A percentile compares a stretch with the other conserved stretches of the same genome.
These are phyloP conservation scores for Copidosoma aretas DNA, from an alignment of 2,888 invertebrate genomes.

Conservation along the genomic window DNA sequence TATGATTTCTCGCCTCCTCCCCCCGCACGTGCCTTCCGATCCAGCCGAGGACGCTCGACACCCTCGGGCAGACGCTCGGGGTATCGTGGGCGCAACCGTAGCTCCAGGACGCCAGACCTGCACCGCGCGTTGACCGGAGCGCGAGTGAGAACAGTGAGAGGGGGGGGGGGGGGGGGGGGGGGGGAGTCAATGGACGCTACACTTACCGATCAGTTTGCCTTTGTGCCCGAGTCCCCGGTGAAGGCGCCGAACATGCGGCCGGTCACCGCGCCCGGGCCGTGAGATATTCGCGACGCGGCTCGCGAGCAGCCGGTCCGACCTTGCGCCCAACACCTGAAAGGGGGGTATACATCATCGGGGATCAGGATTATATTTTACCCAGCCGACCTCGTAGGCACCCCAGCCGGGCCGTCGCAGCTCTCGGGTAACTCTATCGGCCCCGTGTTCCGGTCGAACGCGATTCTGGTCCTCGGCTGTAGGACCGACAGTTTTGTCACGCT, in stretches of 20 bases:
- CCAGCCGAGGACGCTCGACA: constrained; percentile 48
- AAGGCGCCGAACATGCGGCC: constrained; percentile 49
- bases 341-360: neutral
- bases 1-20: neutral
- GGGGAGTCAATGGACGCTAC: no score
- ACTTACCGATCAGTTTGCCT: constrained; percentile 45
- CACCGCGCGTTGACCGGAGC: no score
- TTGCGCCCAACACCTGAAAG: constrained; percentile 44
- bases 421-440: constrained; percentile 46
- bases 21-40: constrained; percentile 39
- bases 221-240: constrained; percentile 38
- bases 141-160: neutral
- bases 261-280: constrained; percentile 41
- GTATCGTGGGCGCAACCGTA: constrained; percentile 46
- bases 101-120: constrained; percentile 52
- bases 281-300: constrained; percentile 44
- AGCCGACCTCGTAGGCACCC: constrained; percentile 48
- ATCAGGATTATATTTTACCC: no score
- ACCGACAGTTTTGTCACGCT: no score
- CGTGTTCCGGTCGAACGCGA: constrained; percentile 41
- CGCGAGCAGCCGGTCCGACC: constrained; percentile 44
- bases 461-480: constrained; percentile 41
- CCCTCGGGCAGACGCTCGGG: constrained; percentile 48
- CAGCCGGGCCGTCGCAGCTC: constrained; percentile 43
- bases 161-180: neutral